A percentile compares a stretch with the other conserved stretches of the same genome.
These are phyloP conservation scores for Pseudeuparius sepicola DNA, from an alignment of 2,888 invertebrate species.

Conservation along the genomic window DNA sequence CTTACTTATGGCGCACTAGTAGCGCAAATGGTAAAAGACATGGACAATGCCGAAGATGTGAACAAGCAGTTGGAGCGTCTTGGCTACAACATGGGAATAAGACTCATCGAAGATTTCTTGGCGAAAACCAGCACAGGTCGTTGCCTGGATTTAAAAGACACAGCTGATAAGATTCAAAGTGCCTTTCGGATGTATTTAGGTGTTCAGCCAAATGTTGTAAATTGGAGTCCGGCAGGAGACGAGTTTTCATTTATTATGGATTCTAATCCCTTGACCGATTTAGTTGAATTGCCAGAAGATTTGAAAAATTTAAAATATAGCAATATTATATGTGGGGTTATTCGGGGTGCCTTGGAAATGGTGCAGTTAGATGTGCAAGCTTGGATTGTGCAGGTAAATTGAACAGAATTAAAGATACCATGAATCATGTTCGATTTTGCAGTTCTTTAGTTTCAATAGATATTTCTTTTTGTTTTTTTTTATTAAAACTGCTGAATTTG, in stretches of 20 bases:
- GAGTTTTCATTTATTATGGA: slow-evolving; percentile 96
- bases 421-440: too few species aligned
- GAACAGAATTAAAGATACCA: not conserved
- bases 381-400: slow-evolving; percentile 72
- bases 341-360: slow-evolving; percentile 96
- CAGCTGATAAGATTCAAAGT: slow-evolving; percentile 88
- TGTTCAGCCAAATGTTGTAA: slow-evolving; percentile 84
- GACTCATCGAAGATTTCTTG: slow-evolving; percentile 95
- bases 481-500: slow-evolving; percentile 1
- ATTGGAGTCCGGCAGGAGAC: slow-evolving; percentile 90
- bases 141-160: slow-evolving; percentile 93
- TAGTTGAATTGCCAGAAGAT: slow-evolving; percentile 89
- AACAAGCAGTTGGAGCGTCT: slow-evolving; percentile 92
- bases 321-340: slow-evolving; percentile 81
- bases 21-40: slow-evolving; percentile 92
- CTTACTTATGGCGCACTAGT: slow-evolving; percentile 97
- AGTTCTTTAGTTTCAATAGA: too few species aligned
- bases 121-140: slow-evolving; percentile 82
- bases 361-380: slow-evolving; percentile 93
- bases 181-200: slow-evolving; percentile 78
- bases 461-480: slow-evolving; percentile 2
- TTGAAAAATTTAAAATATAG: slow-evolving; percentile 80
- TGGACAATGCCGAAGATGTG: slow-evolving; percentile 94
- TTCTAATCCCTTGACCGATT: slow-evolving; percentile 90
- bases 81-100: slow-evolving; percentile 97